Evolutionary conservation across 2,113 vertebrate genomes (phyloP).

Genomic region (Takifugu bimaculatus): DNA sequence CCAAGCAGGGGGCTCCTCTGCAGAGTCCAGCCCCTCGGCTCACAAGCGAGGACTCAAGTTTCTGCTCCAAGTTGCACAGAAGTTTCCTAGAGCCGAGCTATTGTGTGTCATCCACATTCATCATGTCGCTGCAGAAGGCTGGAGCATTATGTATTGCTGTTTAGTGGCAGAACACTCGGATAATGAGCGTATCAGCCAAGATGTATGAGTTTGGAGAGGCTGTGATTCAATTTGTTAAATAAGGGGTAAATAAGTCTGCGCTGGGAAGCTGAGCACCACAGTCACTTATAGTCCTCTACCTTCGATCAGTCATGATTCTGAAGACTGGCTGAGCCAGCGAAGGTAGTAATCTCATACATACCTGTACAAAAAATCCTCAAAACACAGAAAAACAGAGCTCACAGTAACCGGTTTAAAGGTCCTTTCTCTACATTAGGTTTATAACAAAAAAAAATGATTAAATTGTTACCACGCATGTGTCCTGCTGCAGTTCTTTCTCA

Average conservation of each 20-base stretch:
- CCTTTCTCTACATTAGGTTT: neutral
- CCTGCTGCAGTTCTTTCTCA: conserved; percentile 33
- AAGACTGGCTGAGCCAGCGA: conserved; percentile 59
- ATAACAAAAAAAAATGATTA: conserved; percentile 3
- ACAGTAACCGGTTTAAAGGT: no score
- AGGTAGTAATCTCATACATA: conserved; percentile 37
- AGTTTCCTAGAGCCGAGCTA: conserved; percentile 43
- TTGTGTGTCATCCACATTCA: conserved; percentile 43
- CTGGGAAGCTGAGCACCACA: conserved; percentile 30
- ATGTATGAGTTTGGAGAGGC: conserved; percentile 16
- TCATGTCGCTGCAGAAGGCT: conserved; percentile 34
- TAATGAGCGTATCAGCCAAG: conserved; percentile 21
- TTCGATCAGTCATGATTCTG: conserved; percentile 46
- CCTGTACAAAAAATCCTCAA: neutral
- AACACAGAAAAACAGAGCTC: neutral
- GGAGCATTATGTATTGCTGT: conserved; percentile 34
- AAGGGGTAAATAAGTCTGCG: conserved; percentile 45
- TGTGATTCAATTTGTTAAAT: conserved; percentile 40
- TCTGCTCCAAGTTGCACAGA: conserved; percentile 37
- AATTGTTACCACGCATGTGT: conserved; percentile 14
- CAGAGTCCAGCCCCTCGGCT: conserved; percentile 36
- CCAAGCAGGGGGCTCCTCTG: conserved; percentile 56
- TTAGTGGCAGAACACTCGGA: conserved; percentile 38
- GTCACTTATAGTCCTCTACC: conserved; percentile 40
- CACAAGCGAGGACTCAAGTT: conserved; percentile 37